Evolutionary conservation across 2,888 invertebrate species (phyloP), one percentile per base, ranked within the genome.

Genomic region (Euphydryas editha): DNA sequence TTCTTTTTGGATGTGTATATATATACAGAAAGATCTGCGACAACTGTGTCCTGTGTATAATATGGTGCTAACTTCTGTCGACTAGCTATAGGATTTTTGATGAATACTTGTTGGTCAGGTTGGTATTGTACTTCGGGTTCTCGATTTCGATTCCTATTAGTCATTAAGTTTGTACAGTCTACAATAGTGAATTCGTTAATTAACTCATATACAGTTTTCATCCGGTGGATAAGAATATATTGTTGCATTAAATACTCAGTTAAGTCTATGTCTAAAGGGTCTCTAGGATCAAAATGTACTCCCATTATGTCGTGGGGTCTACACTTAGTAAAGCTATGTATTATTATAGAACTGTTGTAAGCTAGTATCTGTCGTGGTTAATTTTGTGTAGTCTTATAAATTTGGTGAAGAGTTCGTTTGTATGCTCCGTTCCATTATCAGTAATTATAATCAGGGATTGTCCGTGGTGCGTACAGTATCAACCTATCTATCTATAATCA

Each of bases 361-460:
- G n/a, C n/a, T n/a, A n/a, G n/a, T n/a, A n/a, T 36, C 47, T 67
- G 49, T 75, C 70, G 37, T 73, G 73, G 3, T 58, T 58, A 39
- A 74, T n/a, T n/a, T n/a, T n/a, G n/a, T n/a, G n/a, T n/a, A n/a
- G n/a, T n/a, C n/a, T n/a, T n/a, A n/a, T n/a, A 46, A 73, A 72
- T 68, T 75, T 72, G 5, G 56, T n/a, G 51, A 75, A 67, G 6
- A 74, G 8, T 47, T 74, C 73, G 49, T 76, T 76, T 0, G 73
- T 73, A n/a, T 75, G 76, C 60, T 76, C 75, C 2, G 73, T 56
- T 1, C 73, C 75, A 11, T 70, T 56, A 30, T 77, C 75, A 3
- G 74, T 72, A 0, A 71, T 58, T 36, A 24, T 30, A 0, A 72
- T 73, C 10, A 72, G 2, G 0, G 75, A 75, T 4, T 75, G 1